Evolutionary conservation across 2,113 vertebrate species (phyloP).

Genomic region (Heteronetta atricapilla): DNA sequence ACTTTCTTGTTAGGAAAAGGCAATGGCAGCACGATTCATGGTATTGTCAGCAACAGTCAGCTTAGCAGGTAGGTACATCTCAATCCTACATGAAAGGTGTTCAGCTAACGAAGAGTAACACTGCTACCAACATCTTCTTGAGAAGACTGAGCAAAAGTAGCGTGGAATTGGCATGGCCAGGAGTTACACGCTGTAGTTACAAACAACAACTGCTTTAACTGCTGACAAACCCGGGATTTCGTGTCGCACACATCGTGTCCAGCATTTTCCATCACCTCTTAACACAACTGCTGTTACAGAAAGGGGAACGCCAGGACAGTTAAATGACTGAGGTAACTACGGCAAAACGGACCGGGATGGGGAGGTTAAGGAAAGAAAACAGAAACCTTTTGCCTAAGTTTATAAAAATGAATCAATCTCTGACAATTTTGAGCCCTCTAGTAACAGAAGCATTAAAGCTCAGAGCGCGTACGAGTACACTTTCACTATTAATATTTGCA

Average conservation of each 20-base stretch:
- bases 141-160: neutral
- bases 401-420: neutral
- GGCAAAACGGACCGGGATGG: accelerated
- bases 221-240: neutral
- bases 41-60: neutral
- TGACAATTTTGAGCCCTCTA: neutral
- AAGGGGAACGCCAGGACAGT: neutral
- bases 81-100: neutral
- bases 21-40: accelerated
- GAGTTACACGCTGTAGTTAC: neutral
- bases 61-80: neutral
- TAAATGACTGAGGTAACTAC: neutral
- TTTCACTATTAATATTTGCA: neutral
- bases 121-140: neutral
- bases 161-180: neutral
- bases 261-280: neutral
- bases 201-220: neutral
- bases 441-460: neutral
- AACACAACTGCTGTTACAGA: neutral
- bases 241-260: accelerated
- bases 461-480: neutral
- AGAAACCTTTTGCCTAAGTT: neutral
- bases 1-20: neutral
- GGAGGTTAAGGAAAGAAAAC: neutral
- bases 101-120: neutral